Evolutionary conservation across 2,888 invertebrate species (phyloP).

Genomic region (Sipha maydis): DNA sequence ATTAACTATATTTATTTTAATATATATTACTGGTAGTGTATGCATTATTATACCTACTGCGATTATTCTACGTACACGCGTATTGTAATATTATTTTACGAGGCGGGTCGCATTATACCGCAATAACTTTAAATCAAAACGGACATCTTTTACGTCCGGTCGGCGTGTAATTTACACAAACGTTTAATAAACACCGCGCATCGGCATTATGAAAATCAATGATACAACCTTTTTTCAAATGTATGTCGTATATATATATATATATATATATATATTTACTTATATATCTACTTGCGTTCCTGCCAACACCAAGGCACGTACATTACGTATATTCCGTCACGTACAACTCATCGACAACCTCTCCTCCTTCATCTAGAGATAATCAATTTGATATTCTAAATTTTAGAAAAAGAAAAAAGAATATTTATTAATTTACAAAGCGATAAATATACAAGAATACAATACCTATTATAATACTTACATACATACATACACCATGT

Average conservation of each 20-base stretch:
- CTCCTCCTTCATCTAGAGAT: background rate
- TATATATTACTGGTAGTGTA: no score
- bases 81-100: background rate
- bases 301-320: background rate
- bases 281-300: background rate
- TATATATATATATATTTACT: no score
- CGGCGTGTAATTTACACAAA: constrained; percentile 3
- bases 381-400: background rate
- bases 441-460: no score
- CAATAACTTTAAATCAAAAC: constrained; percentile 48
- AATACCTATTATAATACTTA: no score
- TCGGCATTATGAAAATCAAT: constrained; percentile 19
- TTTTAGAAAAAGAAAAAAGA: background rate
- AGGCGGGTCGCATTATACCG: background rate
- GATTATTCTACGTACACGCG: background rate
- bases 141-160: background rate
- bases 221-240: background rate
- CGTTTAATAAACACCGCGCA: background rate
- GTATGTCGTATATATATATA: no score
- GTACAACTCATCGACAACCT: background rate
- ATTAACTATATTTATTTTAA: no score
- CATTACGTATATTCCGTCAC: background rate
- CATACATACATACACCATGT: no score
- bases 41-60: background rate
- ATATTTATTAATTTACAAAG: background rate